phyloP scores from a whole-genome alignment of 2,797 vertebrate species.

The Meda fulgida region DNA sequence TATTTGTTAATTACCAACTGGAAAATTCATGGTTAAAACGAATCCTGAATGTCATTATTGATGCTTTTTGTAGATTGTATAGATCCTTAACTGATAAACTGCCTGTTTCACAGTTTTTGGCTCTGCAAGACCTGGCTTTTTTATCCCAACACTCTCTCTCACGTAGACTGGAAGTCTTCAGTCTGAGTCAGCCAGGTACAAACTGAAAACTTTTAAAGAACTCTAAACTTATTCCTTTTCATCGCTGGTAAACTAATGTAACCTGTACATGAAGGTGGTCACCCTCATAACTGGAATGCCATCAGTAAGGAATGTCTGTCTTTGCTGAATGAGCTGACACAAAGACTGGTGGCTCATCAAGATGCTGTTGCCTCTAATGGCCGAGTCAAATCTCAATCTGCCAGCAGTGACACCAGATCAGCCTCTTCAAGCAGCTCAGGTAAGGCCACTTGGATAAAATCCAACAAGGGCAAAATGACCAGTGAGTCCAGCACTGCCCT shows the following conservation, averaged over 20 bases:
- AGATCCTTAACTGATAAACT: not conserved
- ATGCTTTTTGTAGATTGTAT: not conserved
- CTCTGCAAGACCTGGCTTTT: constrained; percentile 92
- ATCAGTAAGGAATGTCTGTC: constrained; percentile 90
- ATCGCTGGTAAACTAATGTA: constrained; percentile 7
- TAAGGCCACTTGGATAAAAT: constrained; percentile 47
- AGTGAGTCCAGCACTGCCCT: too few species aligned
- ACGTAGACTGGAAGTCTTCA: constrained; percentile 91
- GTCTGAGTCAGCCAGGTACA: constrained; percentile 95
- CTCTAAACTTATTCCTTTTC: constrained; percentile 4
- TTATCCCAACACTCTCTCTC: constrained; percentile 91
- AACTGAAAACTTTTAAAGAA: not conserved
- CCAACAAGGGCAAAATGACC: not conserved
- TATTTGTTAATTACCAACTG: not conserved
- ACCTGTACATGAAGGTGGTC: constrained; percentile 82
- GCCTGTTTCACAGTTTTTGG: constrained; percentile 84
- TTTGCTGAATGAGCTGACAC: constrained; percentile 87
- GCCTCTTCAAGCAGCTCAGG: constrained; percentile 75
- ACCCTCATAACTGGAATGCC: constrained; percentile 94
- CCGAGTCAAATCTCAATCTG: constrained; percentile 79
- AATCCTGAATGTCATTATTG: not conserved
- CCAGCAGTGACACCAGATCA: constrained; percentile 74
- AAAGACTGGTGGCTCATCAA: constrained; percentile 86
- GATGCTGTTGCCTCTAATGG: constrained; percentile 92
- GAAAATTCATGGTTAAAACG: not conserved